Evolutionary conservation across 2,113 vertebrate genomes (phyloP), one percentile per base, ranked within the genome.

Genomic region (Hemiprocne comata): DNA sequence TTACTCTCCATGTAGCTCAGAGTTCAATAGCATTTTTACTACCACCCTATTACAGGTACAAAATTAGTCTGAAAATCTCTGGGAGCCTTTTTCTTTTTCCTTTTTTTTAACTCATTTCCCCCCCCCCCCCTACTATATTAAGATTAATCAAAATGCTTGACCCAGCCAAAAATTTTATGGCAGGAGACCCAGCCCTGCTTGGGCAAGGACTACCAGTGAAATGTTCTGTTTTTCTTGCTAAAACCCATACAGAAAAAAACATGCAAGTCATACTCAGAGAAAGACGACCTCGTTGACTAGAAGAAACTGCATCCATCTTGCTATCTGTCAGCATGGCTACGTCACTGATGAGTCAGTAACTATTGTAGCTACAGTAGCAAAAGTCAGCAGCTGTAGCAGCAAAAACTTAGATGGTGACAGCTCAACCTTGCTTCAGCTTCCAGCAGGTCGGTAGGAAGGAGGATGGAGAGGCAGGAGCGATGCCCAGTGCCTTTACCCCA

Each of bases 401-500:
- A 71, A 55, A 79, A 67, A 57, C 46, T 28, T 44, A 7, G 31
- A 23, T 13, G 53, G 90, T 19, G 83, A 54, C n/a, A 23, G 26
- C 34, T 57, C 31, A 23, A 66, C 36, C 54, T 78, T 6, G 10
- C 29, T 40, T 23, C 21, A 6, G 7, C 66, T 42, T 31, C 17
- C 2, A 6, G 21, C 8, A 25, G 42, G 19, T n/a, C 34, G 2
- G 61, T 20, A 7, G 55, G 82, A 62, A 65, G 77, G 55, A 62
- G 65, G 46, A 25, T 11, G 20, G 2, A 31, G 1, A 12, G 0
- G 6, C 17, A 3, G 0, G 11, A 28, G 13, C 0, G 9, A 23
- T 2, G 21, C 36, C 3, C 31, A 54, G 42, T 0, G 0, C 42
- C 65, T 50, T 33, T 21, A 26, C 34, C n/a, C 42, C 53, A 5